Evolutionary conservation across 2,797 vertebrate genomes (phyloP), one percentile per base, ranked within the genome.

Genomic region (Acipenser oxyrinchus): DNA sequence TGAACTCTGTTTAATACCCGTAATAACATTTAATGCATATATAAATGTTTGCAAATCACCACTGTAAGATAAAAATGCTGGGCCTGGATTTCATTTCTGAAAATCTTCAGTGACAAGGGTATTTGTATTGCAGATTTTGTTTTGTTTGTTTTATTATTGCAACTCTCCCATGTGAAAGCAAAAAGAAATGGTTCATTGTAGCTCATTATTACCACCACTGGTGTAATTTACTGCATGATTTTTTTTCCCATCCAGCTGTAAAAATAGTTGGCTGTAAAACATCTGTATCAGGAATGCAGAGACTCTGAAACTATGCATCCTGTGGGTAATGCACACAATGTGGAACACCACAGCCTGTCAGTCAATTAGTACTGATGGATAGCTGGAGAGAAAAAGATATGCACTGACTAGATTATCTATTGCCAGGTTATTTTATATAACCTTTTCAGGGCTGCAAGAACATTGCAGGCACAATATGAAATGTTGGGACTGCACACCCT

Each of bases 181-280:
- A 70, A 77, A 78, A 76, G 68, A 79, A 82, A 62, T 77, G 65
- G 78, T 68, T 82, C 72, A 72, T 74, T 81, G 75, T 79, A 73
- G 69, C 49, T 73, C 76, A 73, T 76, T 83, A 84, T 87, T 83
- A 71, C 76, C 87, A 88, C 75, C 72, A 76, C 73, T 74, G 75
- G 70, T 82, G 81, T 87, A 78, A 85, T 73, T 66, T 84, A 75
- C 84, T 77, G 75, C 77, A 71, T 69, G 74, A 74, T 79, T 72
- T 73, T 72, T 75, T 80, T 81, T 85, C 75, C 78, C 71, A 78
- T 74, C 81, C 89, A 91, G 89, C 90, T 93, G 90, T 89, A 79
- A 91, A 92, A 92, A 92, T 86, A 90, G 85, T 92, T 88, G 79
- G 67, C 82, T 86, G 74, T 81, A 75, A 82, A 91, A 91, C 90